Conservation (phyloP, 2,888 invertebrate genomes). For the Augochlorella aurata region DNA sequence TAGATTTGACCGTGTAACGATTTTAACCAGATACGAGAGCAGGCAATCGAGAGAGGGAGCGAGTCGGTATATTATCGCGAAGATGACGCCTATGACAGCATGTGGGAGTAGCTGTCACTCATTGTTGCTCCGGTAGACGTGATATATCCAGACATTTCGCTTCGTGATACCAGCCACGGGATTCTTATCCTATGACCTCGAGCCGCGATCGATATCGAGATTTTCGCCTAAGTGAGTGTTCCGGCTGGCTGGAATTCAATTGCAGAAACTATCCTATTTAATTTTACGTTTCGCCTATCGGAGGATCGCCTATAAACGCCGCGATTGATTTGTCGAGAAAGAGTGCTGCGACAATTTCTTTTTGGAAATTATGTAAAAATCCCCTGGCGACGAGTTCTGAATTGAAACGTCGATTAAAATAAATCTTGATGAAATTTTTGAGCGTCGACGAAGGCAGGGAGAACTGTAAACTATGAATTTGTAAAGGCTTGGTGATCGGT, state of each 20-base stretch:
- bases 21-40: conserved; percentile 72
- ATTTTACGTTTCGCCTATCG: neutral
- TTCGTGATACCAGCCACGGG: conserved; percentile 59
- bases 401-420: neutral
- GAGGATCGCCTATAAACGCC: neutral
- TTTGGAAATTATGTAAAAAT: neutral
- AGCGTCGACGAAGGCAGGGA: neutral
- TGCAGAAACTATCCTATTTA: conserved; percentile 8
- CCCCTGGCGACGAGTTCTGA: neutral
- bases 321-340: neutral
- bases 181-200: conserved; percentile 64
- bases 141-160: conserved; percentile 72
- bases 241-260: conserved; percentile 12
- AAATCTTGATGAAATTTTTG: neutral
- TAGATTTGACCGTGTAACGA: conserved; percentile 71
- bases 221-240: conserved; percentile 29
- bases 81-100: conserved; percentile 77
- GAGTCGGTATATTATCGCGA: conserved; percentile 73
- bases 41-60: conserved; percentile 60
- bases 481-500: neutral
- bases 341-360: neutral
- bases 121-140: conserved; percentile 76
- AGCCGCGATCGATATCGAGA: conserved; percentile 51
- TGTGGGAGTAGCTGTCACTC: conserved; percentile 81
- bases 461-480: neutral